phyloP scores from a whole-genome alignment of 2,888 invertebrate genomes.

The Noctua fimbriata region DNA sequence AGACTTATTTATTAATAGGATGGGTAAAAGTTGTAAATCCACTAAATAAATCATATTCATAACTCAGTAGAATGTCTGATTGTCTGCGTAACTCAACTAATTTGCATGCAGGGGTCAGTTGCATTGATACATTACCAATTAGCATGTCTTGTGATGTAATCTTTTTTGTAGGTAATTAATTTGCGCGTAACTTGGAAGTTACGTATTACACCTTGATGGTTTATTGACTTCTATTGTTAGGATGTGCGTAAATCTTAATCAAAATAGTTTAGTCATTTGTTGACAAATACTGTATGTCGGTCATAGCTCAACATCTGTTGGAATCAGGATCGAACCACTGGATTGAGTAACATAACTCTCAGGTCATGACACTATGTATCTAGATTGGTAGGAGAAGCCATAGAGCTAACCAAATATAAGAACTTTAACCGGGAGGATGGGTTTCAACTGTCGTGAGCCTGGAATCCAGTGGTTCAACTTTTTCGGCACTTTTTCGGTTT shows the following conservation, averaged over 20 bases:
- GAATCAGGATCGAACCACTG: too few species aligned
- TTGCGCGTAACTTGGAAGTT: neutral
- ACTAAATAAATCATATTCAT: conserved; percentile 8
- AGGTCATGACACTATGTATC: too few species aligned
- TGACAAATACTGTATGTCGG: too few species aligned
- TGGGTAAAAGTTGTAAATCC: conserved; percentile 30
- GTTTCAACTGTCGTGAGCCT: too few species aligned
- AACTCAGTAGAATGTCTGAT: neutral
- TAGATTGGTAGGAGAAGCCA: too few species aligned
- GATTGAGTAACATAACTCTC: too few species aligned
- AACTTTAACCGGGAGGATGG: too few species aligned
- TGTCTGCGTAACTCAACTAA: conserved; percentile 19
- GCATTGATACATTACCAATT: conserved; percentile 16
- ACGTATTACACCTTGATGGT: neutral
- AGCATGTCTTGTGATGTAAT: conserved; percentile 14
- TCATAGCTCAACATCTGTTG: too few species aligned
- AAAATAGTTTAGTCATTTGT: too few species aligned
- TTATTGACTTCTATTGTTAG: neutral
- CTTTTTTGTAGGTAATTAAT: neutral
- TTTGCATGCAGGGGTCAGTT: conserved; percentile 43
- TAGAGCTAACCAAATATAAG: too few species aligned
- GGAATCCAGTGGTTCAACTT: too few species aligned
- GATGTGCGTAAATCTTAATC: neutral
- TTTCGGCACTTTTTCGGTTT: too few species aligned
- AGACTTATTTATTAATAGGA: neutral